A percentile compares a stretch with the other conserved stretches of the same genome.
Evolutionary conservation across 2,113 vertebrate species (phyloP).

Genomic region (Gallinago media): DNA sequence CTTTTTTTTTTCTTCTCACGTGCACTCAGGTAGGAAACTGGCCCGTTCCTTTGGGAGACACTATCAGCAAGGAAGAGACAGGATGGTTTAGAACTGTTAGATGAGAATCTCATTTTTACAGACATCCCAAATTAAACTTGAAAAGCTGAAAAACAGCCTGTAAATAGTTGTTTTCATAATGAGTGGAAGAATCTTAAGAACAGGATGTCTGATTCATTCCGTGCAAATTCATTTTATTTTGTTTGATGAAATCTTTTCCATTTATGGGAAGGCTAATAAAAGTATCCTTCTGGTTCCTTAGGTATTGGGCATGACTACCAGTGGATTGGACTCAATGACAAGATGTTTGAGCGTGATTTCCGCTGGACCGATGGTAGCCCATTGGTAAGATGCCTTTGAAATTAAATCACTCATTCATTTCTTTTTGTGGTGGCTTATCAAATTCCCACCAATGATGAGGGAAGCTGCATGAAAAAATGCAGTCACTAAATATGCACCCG

Average conservation of each 20-base stretch:
- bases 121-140: neutral
- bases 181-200: neutral
- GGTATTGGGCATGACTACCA: slow-evolving; percentile 97
- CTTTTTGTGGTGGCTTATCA: neutral
- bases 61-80: neutral
- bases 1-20: neutral
- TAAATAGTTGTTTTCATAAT: neutral
- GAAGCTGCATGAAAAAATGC: neutral
- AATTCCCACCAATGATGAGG: neutral
- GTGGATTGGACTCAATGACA: slow-evolving; percentile 98
- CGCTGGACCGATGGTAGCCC: slow-evolving; percentile 93
- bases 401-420: neutral
- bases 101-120: neutral
- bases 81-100: neutral
- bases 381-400: slow-evolving; percentile 84
- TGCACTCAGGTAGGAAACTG: neutral
- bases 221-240: slow-evolving; percentile 44
- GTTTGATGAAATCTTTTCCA: slow-evolving; percentile 20
- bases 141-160: neutral
- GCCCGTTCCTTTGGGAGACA: neutral
- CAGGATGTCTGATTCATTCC: slow-evolving; percentile 57
- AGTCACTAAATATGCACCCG: neutral
- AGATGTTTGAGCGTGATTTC: slow-evolving; percentile 98
- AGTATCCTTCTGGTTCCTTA: slow-evolving; percentile 69
- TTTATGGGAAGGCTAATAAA: slow-evolving; percentile 53